phyloP scores from a whole-genome alignment of 2,797 vertebrate species.

The Chrysocyon brachyurus region DNA sequence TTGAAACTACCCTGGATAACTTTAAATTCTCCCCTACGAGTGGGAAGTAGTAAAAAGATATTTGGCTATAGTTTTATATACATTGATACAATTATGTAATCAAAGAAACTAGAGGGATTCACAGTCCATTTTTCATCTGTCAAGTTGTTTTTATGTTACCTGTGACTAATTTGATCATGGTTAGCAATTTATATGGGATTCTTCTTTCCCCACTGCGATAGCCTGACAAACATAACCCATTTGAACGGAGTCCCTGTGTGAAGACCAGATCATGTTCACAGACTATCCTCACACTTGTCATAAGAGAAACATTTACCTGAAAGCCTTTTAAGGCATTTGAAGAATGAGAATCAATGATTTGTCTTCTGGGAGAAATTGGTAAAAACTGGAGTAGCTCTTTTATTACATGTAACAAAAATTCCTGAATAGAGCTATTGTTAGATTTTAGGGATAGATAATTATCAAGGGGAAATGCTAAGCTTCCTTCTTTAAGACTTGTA shows the following conservation, averaged over 20 bases:
- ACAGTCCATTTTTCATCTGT: not conserved
- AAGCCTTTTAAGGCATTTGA: not conserved
- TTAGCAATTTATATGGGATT: not conserved
- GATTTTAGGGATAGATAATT: slow-evolving; percentile 29
- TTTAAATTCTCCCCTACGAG: not conserved
- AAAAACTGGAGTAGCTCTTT: slow-evolving; percentile 39
- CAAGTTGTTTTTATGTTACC: not conserved
- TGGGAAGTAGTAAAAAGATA: not conserved
- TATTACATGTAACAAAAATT: slow-evolving; percentile 11
- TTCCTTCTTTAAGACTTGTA: slow-evolving; percentile 26
- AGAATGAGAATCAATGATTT: slow-evolving; percentile 49
- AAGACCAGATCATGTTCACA: not conserved
- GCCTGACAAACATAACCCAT: not conserved
- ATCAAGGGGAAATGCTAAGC: slow-evolving; percentile 17
- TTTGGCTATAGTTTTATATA: not conserved
- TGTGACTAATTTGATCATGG: not conserved
- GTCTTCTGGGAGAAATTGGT: slow-evolving; percentile 14
- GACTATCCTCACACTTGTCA: not conserved
- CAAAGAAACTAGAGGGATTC: not conserved
- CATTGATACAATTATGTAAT: not conserved
- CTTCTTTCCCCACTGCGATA: not conserved
- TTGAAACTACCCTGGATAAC: not conserved
- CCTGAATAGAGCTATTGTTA: slow-evolving; percentile 15
- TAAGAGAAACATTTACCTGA: not conserved
- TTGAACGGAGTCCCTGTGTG: not conserved